Evolutionary conservation across 2,797 vertebrate species (phyloP), one percentile per base, ranked within the genome.

Genomic region (Margarornis squamiger): DNA sequence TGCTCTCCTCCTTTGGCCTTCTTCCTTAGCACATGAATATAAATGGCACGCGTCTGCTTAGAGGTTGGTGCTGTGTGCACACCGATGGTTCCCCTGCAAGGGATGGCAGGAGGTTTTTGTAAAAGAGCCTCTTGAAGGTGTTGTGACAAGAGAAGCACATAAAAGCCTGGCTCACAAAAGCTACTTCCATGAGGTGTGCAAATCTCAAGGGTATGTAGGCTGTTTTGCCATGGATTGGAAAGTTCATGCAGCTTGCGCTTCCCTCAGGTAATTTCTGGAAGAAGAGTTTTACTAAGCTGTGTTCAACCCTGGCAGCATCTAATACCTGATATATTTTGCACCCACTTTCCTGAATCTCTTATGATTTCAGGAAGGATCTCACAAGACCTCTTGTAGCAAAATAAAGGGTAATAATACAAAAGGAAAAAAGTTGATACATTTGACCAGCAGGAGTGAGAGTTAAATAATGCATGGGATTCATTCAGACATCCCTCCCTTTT

Each of bases 61-160:
- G 55, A 59, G 55, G 54, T 0, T 46, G 62, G 24, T 63, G 81
- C 62, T 70, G 55, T 17, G 10, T 2, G 27, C 58, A 86, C 36
- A 59, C 19, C 5, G 10, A 21, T n/a, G 39, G 1, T 10, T 73
- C 16, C 71, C 49, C 32, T 65, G 62, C 46, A 88, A 29, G 10
- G 30, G 21, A 24, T 12, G 24, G 75, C 43, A 81, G 29, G n/a
- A 76, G 27, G 27, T n/a, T 75, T 89, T 38, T 68, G 22, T 30
- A 0, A 5, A 57, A 72, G 9, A 73, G 52, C 29, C 36, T 58
- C 54, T 61, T 0, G 0, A 39, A 54, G 27, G 58, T 38, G 22
- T 4, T 83, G 12, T 23, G 72, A 6, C n/a, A 81, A 86, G 51
- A 3, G 2, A 74, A 83, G 43, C 61, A 72, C 24, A 38, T 5